Evolutionary conservation across 1,140 invertebrate genomes (phyloP).

Genomic region (Caenorhabditis latens): DNA sequence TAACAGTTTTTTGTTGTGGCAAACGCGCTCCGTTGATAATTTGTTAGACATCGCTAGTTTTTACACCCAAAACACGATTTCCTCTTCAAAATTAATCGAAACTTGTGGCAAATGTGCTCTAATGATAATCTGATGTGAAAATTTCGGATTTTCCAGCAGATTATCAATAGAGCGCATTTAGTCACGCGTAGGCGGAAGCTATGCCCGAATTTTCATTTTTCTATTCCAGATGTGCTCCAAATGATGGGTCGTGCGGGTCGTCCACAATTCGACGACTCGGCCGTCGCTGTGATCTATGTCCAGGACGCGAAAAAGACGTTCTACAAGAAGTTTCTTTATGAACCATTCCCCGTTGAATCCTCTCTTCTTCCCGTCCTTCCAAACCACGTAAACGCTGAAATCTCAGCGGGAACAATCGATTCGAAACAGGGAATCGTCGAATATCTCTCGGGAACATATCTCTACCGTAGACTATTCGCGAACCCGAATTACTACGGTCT

Average conservation of each 20-base stretch:
- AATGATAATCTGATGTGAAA: no score
- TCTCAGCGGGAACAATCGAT: slow-evolving; percentile 90
- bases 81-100: no score
- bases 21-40: background rate
- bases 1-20: no score
- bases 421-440: slow-evolving; percentile 94
- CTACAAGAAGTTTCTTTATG: slow-evolving; percentile 98
- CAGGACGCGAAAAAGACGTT: slow-evolving; percentile 99
- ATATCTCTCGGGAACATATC: slow-evolving; percentile 98
- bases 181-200: no score
- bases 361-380: slow-evolving; percentile 89
- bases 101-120: no score
- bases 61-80: no score
- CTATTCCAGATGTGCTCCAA: slow-evolving; percentile 85
- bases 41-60: background rate
- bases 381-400: slow-evolving; percentile 98
- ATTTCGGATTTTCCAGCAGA: no score
- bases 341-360: slow-evolving; percentile 99
- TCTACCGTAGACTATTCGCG: slow-evolving; percentile 90
- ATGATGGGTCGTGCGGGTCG: slow-evolving; percentile 99
- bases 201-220: no score
- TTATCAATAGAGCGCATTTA: no score
- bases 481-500: slow-evolving; percentile 92
- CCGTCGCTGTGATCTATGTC: slow-evolving; percentile 94
- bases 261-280: slow-evolving; percentile 94